Base-by-base conservation (phyloP, 2,888 invertebrate genomes). In the Mythimna impura region DNA sequence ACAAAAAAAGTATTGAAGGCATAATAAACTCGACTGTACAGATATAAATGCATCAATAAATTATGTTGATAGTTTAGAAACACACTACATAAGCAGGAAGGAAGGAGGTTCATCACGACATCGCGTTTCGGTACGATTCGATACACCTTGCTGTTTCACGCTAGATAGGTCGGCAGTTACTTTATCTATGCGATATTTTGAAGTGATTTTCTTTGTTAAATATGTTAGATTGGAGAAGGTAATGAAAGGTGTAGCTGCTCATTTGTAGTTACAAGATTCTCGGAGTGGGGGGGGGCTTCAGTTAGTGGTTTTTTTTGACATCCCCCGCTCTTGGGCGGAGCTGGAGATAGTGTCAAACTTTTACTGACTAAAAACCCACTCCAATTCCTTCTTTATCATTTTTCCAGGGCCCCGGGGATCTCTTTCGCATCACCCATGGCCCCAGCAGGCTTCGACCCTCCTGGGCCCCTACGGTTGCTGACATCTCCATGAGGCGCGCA, bases 71-170 rank as follows among this genome's bases (percentile, higher is more conserved):
- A 60, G 50, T 47, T 65, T 47, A 70, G 43, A 64, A 76, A 57
- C 20, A 60, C 34, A 65, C 10, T 54, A 40, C 65, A 5, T 25
- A 22, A 40, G 36, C 1, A 73, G 80, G 80, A 80, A 80, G 80
- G 83, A 80, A 82, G 64, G 6, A 7, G 43, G 12, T 0, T 2
- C n/a, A 54, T 30, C 83, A 83, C 83, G 83, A 62, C 58, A 81
- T 80, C 68, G 76, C 74, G 78, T 80, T 82, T 30, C 40, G 58
- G 80, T 55, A 71, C 83, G 50, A 81, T 81, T 81, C 57, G 83
- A 54, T 54, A 47, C 66, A 75, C 71, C 43, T 20, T 22, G 8
- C 25, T 54, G 64, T 52, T 65, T 57, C 76, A 80, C 68, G 80
- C 69, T 54, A 66, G 34, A 20, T 36, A 20, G 20, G 40, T 52